Base-by-base conservation (phyloP, 2,797 vertebrate genomes). In the Cyclopterus lumpus region DNA sequence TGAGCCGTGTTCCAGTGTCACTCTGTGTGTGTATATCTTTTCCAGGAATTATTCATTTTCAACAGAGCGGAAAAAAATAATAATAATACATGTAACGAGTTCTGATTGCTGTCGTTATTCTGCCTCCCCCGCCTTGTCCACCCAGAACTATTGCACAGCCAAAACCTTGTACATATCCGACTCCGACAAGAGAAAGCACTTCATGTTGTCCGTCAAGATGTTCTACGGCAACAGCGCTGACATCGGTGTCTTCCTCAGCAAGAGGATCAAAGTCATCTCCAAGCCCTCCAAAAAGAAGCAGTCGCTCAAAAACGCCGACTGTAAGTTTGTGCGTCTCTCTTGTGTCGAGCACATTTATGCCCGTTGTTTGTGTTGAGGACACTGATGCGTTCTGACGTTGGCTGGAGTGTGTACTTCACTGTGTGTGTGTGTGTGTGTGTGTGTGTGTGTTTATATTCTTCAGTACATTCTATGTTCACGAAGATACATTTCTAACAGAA, bases 131-230 rank as follows among this genome's bases (percentile, higher is more conserved):
- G 18, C 49, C 53, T 1, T 5, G 16, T 28, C 49, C 22, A 0
- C 32, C 8, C 95, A 99, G 98, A 99, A 99, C 91, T 99, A 98
- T 96, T 99, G 98, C 95, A 99, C 98, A 92, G 98, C 98, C 93
- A 99, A 99, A 97, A 99, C 98, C 65, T 96, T 99, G 95, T 99
- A 99, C 95, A 99, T 99, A 96, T 99, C 98, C 54, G 98, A 99
- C 94, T 99, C 97, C 10, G 98, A 99, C 96, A 99, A 99, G 93
- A 96, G 98, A 94, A 99, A 99, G 95, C 98, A 99, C 96, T 99
- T 99, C 97, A 99, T 99, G 98, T 95, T 99, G 93, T 99, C 98
- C 0, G 98, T 99, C 77, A 99, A 99, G 95, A 99, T 99, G 98
- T 98, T 99, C 91, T 99, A 99, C 77, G 97, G 98, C 83, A 99